Evolutionary conservation across 92 coral and sea anemone species (phyloP).

Genomic region (Epizoanthus ramosus): DNA sequence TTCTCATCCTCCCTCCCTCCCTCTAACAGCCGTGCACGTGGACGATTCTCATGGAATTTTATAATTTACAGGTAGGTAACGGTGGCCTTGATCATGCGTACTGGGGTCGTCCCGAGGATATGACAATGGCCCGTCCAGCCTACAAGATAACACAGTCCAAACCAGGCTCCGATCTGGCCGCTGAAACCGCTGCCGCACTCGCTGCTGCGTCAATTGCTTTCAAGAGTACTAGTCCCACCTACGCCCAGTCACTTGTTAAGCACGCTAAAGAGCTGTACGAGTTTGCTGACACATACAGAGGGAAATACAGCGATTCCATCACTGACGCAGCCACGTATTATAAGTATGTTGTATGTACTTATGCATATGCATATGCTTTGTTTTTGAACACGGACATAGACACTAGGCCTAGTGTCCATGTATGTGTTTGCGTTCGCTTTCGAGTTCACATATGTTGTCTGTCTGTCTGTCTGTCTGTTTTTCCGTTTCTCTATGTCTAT

Average conservation of each 20-base stretch:
- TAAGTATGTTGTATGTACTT: background rate
- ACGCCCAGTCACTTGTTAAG: slow-evolving; percentile 4
- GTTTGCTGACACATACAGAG: slow-evolving; percentile 66
- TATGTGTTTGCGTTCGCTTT: no score
- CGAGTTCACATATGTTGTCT: no score
- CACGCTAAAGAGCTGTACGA: slow-evolving; percentile 47
- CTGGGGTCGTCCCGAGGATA: slow-evolving; percentile 86
- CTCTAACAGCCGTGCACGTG: no score
- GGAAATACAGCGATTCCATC: slow-evolving; percentile 61
- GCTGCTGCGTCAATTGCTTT: slow-evolving; percentile 64
- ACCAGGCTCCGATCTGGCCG: slow-evolving; percentile 80
- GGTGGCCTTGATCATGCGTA: slow-evolving; percentile 70
- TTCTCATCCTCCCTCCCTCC: no score
- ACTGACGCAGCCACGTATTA: slow-evolving; percentile 52
- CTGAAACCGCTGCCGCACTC: slow-evolving; percentile 70
- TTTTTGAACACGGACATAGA: no score
- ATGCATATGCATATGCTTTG: background rate
- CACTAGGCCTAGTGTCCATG: no score
- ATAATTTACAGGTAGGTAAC: slow-evolving; percentile 62
- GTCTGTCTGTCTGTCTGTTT: no score
- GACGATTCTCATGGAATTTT: no score
- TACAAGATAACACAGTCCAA: slow-evolving; percentile 59
- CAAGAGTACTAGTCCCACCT: background rate
- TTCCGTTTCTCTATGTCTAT: no score
- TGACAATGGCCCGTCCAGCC: slow-evolving; percentile 74